These are phyloP conservation scores for Neosilurus hyrtlii DNA, from an alignment of 2,797 vertebrate species.

Conservation along the genomic window DNA sequence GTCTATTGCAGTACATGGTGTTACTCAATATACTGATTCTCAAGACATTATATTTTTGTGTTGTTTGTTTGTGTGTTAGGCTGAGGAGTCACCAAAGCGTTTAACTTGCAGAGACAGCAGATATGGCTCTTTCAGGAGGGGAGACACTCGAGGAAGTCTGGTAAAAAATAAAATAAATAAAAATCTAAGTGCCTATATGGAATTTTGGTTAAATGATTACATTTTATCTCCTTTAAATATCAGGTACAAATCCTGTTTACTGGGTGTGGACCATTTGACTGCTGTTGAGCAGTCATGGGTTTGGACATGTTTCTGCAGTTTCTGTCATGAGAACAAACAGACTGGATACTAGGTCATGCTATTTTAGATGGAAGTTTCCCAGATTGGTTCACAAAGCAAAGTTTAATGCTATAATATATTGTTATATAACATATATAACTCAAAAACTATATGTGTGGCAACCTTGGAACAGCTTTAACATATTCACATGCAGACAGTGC, in stretches of 20 bases:
- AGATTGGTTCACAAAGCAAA: background rate
- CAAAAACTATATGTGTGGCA: background rate
- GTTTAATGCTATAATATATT: background rate
- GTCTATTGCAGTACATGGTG: background rate
- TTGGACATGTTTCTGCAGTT: background rate
- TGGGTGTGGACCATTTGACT: background rate
- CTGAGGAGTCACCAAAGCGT: conserved; percentile 69
- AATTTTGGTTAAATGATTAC: background rate
- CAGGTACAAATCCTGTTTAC: background rate
- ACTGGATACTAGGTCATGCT: background rate
- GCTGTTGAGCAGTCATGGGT: background rate
- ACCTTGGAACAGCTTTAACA: background rate
- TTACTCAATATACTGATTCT: background rate
- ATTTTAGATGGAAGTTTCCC: background rate
- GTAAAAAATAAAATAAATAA: conserved; percentile 53
- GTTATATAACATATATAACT: background rate
- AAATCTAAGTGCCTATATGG: background rate
- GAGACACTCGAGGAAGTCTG: conserved; percentile 65
- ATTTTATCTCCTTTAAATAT: background rate
- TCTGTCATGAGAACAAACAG: background rate
- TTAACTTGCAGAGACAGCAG: conserved; percentile 72
- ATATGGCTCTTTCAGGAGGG: conserved; percentile 65
- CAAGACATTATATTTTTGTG: background rate
- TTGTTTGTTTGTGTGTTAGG: conserved; percentile 50
- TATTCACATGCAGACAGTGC: background rate